Conservation (phyloP, 2,888 invertebrate genomes). For the Petrolisthes cinctipes region DNA sequence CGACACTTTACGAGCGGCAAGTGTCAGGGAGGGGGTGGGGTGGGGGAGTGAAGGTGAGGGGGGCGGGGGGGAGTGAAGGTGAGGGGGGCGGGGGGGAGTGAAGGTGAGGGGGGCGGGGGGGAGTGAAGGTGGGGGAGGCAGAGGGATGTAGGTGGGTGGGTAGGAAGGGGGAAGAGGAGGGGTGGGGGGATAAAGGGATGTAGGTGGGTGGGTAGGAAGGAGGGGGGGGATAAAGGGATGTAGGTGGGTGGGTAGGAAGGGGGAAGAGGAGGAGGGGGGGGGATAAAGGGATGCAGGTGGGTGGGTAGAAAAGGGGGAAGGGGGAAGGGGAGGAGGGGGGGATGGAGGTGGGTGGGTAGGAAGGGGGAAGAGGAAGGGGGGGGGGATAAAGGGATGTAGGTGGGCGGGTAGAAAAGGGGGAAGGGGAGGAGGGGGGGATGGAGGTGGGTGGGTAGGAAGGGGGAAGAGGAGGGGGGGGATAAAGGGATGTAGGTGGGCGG, state of each 20-base stretch:
- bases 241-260: background rate
- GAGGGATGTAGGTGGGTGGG: too few relatives aligned
- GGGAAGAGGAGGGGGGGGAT: background rate
- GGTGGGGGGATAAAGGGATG: background rate
- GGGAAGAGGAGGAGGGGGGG: background rate
- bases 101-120: too few relatives aligned
- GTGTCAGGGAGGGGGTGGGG: too few relatives aligned
- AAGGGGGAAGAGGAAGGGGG: background rate
- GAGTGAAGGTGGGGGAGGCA: too few relatives aligned
- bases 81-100: too few relatives aligned
- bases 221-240: background rate
- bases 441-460: background rate
- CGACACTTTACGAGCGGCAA: too few relatives aligned
- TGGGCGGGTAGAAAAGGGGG: too few relatives aligned
- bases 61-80: too few relatives aligned
- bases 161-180: background rate
- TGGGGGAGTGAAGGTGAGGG: too few relatives aligned
- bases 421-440: background rate
- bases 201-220: background rate
- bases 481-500: background rate
- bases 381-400: background rate
- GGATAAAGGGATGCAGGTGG: background rate
- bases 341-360: background rate
- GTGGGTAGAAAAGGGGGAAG: background rate
- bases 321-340: background rate